A percentile compares a stretch with the other conserved stretches of the same genome.
phyloP scores from a whole-genome alignment of 1,140 invertebrate species.

The Sitobion miscanthi region DNA sequence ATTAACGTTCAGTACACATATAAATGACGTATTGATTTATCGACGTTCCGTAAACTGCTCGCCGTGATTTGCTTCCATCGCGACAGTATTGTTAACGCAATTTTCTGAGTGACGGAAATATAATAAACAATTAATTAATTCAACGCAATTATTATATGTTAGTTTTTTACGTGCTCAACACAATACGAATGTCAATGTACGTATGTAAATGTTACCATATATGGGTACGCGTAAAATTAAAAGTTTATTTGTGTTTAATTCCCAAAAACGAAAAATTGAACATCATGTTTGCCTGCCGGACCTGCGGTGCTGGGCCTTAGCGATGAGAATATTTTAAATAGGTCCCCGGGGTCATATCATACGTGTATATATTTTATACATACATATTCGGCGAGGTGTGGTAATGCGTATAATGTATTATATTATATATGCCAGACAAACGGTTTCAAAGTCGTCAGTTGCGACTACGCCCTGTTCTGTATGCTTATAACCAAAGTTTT shows the following conservation, averaged over 20 bases:
- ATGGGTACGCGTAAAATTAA: no score
- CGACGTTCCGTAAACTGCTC: not conserved
- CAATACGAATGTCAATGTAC: not conserved
- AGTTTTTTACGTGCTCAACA: not conserved
- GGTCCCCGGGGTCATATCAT: not conserved
- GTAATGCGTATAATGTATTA: slow-evolving; percentile 7
- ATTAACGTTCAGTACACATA: not conserved
- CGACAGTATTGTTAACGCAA: not conserved
- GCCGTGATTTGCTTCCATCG: not conserved
- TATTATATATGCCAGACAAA: not conserved
- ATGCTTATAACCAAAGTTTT: slow-evolving; percentile 3
- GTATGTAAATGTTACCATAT: not conserved
- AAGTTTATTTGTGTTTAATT: not conserved
- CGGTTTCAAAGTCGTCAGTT: not conserved
- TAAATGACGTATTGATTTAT: not conserved
- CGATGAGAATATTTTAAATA: not conserved
- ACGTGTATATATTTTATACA: not conserved
- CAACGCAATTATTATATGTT: not conserved
- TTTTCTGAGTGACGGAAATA: not conserved
- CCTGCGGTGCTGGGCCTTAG: not conserved
- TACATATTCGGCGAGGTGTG: not conserved
- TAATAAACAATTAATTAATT: not conserved
- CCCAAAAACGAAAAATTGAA: not conserved
- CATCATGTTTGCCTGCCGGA: not conserved
- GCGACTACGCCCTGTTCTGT: not conserved